Conservation (phyloP, 2,113 vertebrate species). For the Lontra canadensis region DNA sequence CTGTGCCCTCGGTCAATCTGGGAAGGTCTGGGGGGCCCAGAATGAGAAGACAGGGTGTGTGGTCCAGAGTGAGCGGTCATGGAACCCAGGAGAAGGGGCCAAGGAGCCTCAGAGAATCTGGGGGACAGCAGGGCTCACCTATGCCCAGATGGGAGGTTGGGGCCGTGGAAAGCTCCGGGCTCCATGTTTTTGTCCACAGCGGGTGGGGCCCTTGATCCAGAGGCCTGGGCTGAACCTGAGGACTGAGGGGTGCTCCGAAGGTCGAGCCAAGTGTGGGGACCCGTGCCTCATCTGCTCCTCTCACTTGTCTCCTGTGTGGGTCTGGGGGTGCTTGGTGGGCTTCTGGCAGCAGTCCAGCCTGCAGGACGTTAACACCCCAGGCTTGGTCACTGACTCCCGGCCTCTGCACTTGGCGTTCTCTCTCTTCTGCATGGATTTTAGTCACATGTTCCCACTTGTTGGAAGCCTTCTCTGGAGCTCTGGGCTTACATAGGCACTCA, state of each 20-base stretch:
- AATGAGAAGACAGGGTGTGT: not conserved
- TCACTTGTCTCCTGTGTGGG: not conserved
- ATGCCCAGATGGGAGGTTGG: accelerated
- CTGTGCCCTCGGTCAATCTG: not conserved
- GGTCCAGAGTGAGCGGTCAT: accelerated
- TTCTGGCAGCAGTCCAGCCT: not conserved
- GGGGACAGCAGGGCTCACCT: not conserved
- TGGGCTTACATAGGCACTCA: not conserved
- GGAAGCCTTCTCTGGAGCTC: not conserved
- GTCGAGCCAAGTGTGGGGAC: not conserved
- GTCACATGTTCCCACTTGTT: not conserved
- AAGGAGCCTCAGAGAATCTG: not conserved
- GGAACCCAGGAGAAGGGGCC: not conserved
- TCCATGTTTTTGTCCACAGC: not conserved
- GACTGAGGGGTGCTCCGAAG: not conserved
- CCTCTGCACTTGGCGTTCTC: not conserved
- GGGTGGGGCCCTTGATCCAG: not conserved
- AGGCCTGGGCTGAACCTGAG: not conserved
- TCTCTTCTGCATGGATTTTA: not conserved
- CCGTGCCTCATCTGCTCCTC: not conserved
- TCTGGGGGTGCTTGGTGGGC: not conserved
- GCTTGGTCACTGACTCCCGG: not conserved
- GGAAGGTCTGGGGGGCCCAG: not conserved
- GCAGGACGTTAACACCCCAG: not conserved
- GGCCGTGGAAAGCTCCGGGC: not conserved